These are phyloP conservation scores for Gonocerus acuteangulatus DNA, from an alignment of 2,888 invertebrate genomes.

Conservation along the genomic window DNA sequence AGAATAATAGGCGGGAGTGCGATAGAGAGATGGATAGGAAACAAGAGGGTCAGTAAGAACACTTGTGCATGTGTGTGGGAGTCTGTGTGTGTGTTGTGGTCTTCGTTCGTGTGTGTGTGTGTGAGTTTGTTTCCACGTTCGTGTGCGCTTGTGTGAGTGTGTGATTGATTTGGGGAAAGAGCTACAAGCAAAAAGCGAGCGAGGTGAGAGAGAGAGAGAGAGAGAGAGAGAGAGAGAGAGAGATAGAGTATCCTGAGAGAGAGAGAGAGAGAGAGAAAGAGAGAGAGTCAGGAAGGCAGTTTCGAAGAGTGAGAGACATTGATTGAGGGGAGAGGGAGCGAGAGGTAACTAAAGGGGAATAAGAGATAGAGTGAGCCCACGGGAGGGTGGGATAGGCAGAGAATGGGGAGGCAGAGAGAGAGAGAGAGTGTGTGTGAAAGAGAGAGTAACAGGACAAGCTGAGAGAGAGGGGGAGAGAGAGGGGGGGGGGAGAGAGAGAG, in stretches of 20 bases:
- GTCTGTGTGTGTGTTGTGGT: no score
- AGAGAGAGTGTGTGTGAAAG: neutral
- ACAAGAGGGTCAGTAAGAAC: no score
- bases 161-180: neutral
- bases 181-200: neutral
- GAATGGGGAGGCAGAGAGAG: conserved; percentile 11
- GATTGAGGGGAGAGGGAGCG: conserved; percentile 5
- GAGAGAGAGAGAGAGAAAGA: neutral
- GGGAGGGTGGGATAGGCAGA: conserved; percentile 13
- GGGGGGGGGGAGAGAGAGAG: conserved; percentile 16
- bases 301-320: neutral
- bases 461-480: conserved; percentile 15
- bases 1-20: no score
- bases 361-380: conserved; percentile 8
- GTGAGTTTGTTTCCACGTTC: no score
- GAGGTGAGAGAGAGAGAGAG: conserved; percentile 3
- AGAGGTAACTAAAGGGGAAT: conserved; percentile 10
- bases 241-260: neutral
- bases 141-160: no score
- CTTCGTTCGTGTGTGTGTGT: no score
- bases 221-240: neutral
- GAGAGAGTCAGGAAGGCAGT: neutral
- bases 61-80: no score
- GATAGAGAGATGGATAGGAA: no score
- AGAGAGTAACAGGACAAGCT: neutral